phyloP scores from a whole-genome alignment of 53 echinoderm and acorn worm genomes.

The Astropecten irregularis region DNA sequence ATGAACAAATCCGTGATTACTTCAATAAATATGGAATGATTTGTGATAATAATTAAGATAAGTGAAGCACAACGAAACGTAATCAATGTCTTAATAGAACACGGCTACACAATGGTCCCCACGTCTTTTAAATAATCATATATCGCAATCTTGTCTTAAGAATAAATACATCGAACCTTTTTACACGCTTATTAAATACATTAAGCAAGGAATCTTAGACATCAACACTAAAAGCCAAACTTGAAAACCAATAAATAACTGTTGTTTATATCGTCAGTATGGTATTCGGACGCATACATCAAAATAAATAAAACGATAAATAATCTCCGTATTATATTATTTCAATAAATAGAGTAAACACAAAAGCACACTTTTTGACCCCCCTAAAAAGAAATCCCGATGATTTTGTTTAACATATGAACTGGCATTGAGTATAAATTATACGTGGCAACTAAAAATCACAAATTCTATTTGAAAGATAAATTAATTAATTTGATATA shows the following conservation, averaged over 20 bases:
- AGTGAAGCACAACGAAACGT: background rate
- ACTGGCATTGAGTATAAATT: no score
- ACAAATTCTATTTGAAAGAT: no score
- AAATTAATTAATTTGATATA: no score
- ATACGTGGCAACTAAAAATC: no score
- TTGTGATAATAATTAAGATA: no score
- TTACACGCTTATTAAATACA: constrained; percentile 16
- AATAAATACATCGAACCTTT: constrained; percentile 49
- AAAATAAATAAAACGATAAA: constrained; percentile 56
- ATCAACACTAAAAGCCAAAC: background rate
- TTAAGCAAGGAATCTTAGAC: background rate
- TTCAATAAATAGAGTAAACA: constrained; percentile 43
- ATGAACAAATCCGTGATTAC: no score
- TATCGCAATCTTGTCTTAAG: no score
- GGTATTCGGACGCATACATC: background rate
- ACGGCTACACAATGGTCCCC: background rate
- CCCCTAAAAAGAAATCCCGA: no score
- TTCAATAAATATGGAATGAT: no score
- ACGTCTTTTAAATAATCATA: no score
- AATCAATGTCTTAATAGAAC: background rate
- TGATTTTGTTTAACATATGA: no score
- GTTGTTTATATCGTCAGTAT: constrained; percentile 4
- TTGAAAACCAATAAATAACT: constrained; percentile 4
- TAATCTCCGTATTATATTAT: constrained; percentile 38
- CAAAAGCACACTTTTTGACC: constrained; percentile 46